These are phyloP conservation scores for Blastobasis adustella DNA, from an alignment of 2,888 invertebrate species.

Conservation along the genomic window DNA sequence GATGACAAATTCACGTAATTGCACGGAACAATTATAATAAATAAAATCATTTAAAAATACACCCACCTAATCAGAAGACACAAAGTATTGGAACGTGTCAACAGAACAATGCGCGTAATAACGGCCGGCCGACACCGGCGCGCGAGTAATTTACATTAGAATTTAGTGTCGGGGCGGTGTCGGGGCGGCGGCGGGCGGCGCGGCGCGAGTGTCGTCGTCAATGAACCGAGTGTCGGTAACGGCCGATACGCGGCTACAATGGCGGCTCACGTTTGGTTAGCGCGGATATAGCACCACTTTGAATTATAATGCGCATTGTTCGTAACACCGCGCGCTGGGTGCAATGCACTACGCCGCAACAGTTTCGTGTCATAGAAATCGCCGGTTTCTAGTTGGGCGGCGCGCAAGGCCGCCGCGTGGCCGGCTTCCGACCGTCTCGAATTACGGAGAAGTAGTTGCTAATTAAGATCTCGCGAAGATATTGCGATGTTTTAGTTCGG, in stretches of 20 bases:
- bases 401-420: conserved; percentile 38
- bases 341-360: conserved; percentile 68
- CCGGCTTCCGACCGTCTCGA: conserved; percentile 19
- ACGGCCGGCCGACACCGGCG: background rate
- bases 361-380: conserved; percentile 65
- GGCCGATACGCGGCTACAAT: conserved; percentile 34
- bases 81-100: background rate
- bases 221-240: conserved; percentile 27
- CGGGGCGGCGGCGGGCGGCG: conserved; percentile 4
- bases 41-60: no score
- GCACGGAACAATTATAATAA: no score
- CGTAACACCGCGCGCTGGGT: conserved; percentile 45
- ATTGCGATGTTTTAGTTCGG: conserved; percentile 4
- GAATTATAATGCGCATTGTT: conserved; percentile 73
- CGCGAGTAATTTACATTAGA: background rate
- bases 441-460: conserved; percentile 6
- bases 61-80: no score
- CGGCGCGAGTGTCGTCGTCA: conserved; percentile 24
- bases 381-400: conserved; percentile 42
- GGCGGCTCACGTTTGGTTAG: conserved; percentile 56
- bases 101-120: background rate
- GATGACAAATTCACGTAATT: no score
- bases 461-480: conserved; percentile 12
- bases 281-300: conserved; percentile 67
- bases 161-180: background rate